Evolutionary conservation across 2,797 vertebrate species (phyloP), one percentile per base, ranked within the genome.

Genomic region (Sebastolobus altivelis): DNA sequence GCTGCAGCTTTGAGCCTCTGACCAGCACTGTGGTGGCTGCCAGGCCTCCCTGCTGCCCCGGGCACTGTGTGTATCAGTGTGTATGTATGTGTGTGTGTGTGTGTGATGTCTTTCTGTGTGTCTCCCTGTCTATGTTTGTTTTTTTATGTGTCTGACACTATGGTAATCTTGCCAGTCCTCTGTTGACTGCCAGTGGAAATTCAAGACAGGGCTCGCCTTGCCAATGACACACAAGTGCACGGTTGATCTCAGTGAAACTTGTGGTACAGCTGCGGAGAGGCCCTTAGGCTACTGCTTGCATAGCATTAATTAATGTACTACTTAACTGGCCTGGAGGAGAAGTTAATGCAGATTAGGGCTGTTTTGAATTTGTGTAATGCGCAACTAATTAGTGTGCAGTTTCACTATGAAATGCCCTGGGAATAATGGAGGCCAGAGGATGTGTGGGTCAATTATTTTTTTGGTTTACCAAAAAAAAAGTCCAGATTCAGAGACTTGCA

Each of bases 41-140:
- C 87, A 90, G 90, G 92, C 87, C 90, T 89, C 82, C 72, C 81
- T 82, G 46, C 68, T 76, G 85, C 92, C 91, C 82, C 74, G 54
- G 89, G 91, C 91, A 65, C 22, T 83, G 62, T 86, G 80, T 81
- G 35, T 81, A 10, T 6, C 22, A 4, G n/a, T 69, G 31, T 72
- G 49, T 77, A 62, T 79, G 60, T 78, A 25, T 63, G 55, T 80
- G 55, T 63, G 62, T 76, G 66, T 71, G n/a, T 72, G 74, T 72
- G 59, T 77, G 75, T 67, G 46, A 3, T 85, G 52, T 79, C 58
- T 82, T n/a, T 88, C 37, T 84, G 55, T 82, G 78, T 87, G 79
- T 89, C 65, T 90, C 72, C 49, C 80, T 80, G 77, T 88, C 83
- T 84, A 2, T 86, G 82, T 89, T 85, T 91, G 55, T 83, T 85